These are phyloP conservation scores for Herpailurus yagouaroundi DNA, from an alignment of 2,113 vertebrate genomes.

Conservation along the genomic window DNA sequence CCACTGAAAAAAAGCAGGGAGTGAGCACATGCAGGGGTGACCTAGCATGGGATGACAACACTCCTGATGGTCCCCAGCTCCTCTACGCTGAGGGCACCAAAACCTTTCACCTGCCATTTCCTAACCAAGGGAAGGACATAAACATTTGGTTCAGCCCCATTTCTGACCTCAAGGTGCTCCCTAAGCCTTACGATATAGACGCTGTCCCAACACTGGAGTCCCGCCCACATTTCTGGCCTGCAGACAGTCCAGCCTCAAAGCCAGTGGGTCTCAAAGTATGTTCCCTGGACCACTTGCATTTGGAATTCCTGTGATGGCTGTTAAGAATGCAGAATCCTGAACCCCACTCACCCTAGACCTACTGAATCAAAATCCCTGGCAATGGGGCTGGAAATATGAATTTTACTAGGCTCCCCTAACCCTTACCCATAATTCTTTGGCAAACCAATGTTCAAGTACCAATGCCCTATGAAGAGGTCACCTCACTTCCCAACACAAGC, in stretches of 20 bases:
- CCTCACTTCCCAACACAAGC: neutral
- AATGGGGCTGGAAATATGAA: neutral
- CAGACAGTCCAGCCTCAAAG: neutral
- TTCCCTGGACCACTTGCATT: neutral
- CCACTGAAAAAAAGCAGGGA: neutral
- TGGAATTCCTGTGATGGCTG: neutral
- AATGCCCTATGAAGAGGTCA: neutral
- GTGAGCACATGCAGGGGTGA: neutral
- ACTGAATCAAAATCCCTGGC: neutral
- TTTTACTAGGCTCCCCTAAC: neutral
- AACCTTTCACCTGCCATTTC: neutral
- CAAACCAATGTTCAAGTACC: constrained; percentile 44
- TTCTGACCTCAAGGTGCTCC: neutral
- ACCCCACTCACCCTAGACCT: neutral
- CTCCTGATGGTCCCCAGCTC: neutral
- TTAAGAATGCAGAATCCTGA: neutral
- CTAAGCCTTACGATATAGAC: neutral
- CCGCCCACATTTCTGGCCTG: neutral
- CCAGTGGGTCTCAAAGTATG: neutral
- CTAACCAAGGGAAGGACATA: neutral
- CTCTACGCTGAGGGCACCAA: neutral
- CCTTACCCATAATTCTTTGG: neutral
- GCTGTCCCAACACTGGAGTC: neutral
- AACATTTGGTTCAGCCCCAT: neutral
- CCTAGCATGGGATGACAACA: neutral